Conservation (phyloP, 2,888 invertebrate species). For the Hermaeophaga mercurialis region DNA sequence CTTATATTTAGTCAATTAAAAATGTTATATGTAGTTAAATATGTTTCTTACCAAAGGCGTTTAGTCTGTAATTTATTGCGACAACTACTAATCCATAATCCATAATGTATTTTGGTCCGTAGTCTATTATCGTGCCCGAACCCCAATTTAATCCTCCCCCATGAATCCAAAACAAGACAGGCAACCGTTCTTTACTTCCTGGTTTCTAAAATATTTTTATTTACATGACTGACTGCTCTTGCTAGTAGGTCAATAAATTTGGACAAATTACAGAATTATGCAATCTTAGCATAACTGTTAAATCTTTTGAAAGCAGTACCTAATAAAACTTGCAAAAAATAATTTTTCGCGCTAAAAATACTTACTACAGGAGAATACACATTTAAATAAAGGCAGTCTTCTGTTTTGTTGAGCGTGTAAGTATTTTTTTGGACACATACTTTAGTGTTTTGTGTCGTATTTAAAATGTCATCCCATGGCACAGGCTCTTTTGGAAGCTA, state of each 20-base stretch:
- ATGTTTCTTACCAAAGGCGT: constrained; percentile 62
- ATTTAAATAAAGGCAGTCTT: constrained; percentile 23
- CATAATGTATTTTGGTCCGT: constrained; percentile 58
- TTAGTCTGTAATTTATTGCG: constrained; percentile 72
- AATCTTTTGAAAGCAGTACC: too few relatives aligned
- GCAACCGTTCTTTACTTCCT: constrained; percentile 35
- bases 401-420: constrained; percentile 8
- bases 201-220: constrained; percentile 26
- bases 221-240: not conserved
- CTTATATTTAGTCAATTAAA: too few relatives aligned
- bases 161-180: constrained; percentile 54
- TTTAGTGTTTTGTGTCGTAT: constrained; percentile 16
- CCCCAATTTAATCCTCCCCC: constrained; percentile 51
- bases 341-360: too few relatives aligned
- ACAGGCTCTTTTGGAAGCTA: constrained; percentile 16
- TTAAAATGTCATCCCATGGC: constrained; percentile 14
- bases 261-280: too few relatives aligned
- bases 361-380: constrained; percentile 23
- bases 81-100: constrained; percentile 68
- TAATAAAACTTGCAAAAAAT: too few relatives aligned
- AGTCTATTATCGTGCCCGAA: constrained; percentile 32
- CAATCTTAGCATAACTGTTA: too few relatives aligned
- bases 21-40: too few relatives aligned
- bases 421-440: constrained; percentile 12
- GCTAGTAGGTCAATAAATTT: too few relatives aligned